phyloP scores from a whole-genome alignment of 2,113 vertebrate genomes.

The Hemiprocne comata region DNA sequence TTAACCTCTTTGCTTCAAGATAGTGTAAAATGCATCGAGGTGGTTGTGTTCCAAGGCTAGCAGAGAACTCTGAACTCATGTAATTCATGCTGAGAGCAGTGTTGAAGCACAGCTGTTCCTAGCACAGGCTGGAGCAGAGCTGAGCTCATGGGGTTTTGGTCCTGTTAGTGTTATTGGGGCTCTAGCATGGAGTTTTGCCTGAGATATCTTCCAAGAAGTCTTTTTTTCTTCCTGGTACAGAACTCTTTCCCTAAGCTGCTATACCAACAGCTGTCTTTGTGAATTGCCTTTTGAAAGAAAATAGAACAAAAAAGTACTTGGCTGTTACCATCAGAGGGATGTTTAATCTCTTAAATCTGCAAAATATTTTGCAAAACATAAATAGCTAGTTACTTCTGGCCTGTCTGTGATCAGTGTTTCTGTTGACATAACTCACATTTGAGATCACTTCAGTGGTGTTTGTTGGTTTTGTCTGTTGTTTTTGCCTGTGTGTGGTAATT shows the following conservation, averaged over 20 bases:
- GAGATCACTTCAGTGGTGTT: slow-evolving; percentile 62
- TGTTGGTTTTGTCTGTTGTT: slow-evolving; percentile 56
- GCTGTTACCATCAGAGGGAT: slow-evolving; percentile 21
- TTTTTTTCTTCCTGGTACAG: slow-evolving; percentile 24
- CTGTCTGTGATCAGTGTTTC: slow-evolving; percentile 51
- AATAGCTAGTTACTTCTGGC: slow-evolving; percentile 68
- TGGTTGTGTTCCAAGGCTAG: not conserved
- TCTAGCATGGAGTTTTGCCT: slow-evolving; percentile 12
- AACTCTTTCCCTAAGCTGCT: slow-evolving; percentile 40
- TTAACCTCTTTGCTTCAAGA: slow-evolving; percentile 2
- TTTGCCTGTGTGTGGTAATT: slow-evolving; percentile 53
- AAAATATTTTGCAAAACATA: slow-evolving; percentile 74
- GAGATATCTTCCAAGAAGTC: slow-evolving; percentile 1
- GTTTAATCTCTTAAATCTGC: slow-evolving; percentile 72
- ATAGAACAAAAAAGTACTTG: slow-evolving; percentile 40
- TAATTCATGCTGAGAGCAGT: not conserved
- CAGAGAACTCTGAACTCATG: not conserved
- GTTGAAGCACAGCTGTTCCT: not conserved
- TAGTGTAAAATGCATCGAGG: not conserved
- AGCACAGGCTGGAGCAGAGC: not conserved
- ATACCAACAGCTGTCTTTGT: slow-evolving; percentile 68
- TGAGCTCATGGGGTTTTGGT: not conserved
- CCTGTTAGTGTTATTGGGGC: not conserved
- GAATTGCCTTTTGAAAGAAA: slow-evolving; percentile 29
- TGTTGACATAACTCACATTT: slow-evolving; percentile 69